phyloP scores from a whole-genome alignment of 2,113 vertebrate species.

The Scolopax mira region DNA sequence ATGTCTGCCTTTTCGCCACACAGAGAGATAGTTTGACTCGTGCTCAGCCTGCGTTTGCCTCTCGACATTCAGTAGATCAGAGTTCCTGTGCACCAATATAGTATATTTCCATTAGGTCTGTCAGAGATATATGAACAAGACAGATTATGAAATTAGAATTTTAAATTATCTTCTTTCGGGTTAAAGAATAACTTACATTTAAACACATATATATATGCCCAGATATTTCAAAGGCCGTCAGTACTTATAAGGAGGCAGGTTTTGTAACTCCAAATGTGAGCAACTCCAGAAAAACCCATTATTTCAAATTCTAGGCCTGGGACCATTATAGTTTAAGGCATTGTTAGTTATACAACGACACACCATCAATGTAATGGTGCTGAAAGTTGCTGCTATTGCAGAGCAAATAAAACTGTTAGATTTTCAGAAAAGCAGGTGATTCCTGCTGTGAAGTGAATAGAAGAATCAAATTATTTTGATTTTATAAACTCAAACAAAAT shows the following conservation, averaged over 20 bases:
- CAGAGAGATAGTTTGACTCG: not conserved
- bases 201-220: not conserved
- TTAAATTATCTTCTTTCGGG: not conserved
- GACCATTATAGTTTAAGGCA: not conserved
- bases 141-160: not conserved
- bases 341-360: not conserved
- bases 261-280: not conserved
- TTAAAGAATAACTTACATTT: not conserved
- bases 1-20: not conserved
- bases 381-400: not conserved
- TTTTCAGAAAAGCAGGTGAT: not conserved
- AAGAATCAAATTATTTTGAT: not conserved
- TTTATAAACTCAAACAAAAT: not conserved
- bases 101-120: not conserved
- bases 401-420: not conserved
- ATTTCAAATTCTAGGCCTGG: not conserved
- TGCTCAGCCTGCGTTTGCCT: not conserved
- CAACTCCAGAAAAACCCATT: not conserved
- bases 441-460: not conserved
- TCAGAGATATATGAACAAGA: not conserved
- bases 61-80: not conserved
- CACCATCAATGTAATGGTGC: not conserved
- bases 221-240: not conserved
- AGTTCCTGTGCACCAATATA: not conserved
- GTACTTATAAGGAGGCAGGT: not conserved